Evolutionary conservation across 2,113 vertebrate species (phyloP).

Genomic region (Taurulus bubalis): DNA sequence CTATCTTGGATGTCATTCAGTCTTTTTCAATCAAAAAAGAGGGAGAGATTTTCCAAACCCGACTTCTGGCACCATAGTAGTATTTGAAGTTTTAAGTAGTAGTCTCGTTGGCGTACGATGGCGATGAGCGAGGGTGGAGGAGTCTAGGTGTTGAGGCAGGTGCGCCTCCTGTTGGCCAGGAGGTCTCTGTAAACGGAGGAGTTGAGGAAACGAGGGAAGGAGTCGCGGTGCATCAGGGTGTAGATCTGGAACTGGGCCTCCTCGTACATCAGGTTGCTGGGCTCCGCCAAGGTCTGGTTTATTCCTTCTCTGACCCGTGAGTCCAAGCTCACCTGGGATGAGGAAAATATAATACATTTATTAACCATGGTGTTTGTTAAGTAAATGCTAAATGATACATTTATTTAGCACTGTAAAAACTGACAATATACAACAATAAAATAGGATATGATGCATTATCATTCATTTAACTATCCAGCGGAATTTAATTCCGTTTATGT

Average conservation of each 20-base stretch:
- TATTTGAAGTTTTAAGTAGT: slow-evolving; percentile 78
- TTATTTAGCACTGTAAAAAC: not conserved
- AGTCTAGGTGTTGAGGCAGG: slow-evolving; percentile 91
- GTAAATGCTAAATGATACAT: no score
- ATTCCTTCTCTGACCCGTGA: slow-evolving; percentile 96
- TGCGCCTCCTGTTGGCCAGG: slow-evolving; percentile 87
- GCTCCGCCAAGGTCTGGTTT: slow-evolving; percentile 93
- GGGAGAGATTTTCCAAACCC: slow-evolving; percentile 76
- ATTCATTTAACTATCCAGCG: not conserved
- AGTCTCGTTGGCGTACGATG: slow-evolving; percentile 71
- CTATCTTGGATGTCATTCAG: slow-evolving; percentile 71
- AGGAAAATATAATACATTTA: not conserved
- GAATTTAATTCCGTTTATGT: no score
- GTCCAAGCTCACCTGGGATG: slow-evolving; percentile 94
- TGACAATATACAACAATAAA: not conserved
- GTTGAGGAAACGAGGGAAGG: slow-evolving; percentile 97
- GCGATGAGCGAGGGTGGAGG: slow-evolving; percentile 58
- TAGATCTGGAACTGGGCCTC: slow-evolving; percentile 99
- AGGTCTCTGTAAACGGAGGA: slow-evolving; percentile 94
- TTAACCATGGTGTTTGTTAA: not conserved
- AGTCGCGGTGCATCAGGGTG: slow-evolving; percentile 99
- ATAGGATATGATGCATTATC: not conserved
- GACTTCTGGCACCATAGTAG: slow-evolving; percentile 82
- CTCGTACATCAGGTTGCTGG: slow-evolving; percentile 92
- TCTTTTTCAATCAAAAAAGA: slow-evolving; percentile 76